These are phyloP conservation scores for Coregonus suidteri DNA, from an alignment of 2,797 vertebrate genomes.

Conservation along the genomic window DNA sequence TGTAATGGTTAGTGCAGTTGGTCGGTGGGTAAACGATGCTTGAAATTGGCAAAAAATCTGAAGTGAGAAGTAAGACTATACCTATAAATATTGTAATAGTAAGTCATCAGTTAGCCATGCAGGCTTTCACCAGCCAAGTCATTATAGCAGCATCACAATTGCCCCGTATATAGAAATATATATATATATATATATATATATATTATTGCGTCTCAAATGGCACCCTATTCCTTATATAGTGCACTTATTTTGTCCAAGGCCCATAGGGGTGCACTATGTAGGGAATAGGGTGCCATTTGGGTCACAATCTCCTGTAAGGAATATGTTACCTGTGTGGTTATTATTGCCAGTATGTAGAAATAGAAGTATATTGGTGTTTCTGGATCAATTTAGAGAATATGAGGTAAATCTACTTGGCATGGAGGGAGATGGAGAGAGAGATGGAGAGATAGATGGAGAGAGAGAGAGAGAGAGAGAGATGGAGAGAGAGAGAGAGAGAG, in stretches of 20 bases:
- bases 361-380: background rate
- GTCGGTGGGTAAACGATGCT: constrained; percentile 76
- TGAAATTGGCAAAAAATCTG: constrained; percentile 79
- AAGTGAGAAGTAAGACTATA: constrained; percentile 62
- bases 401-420: no score
- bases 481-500: no score
- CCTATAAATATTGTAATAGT: constrained; percentile 70
- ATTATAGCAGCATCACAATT: background rate
- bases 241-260: background rate
- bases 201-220: background rate
- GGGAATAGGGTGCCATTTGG: background rate
- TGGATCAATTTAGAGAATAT: background rate
- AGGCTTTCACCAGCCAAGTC: background rate
- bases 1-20: constrained; percentile 68
- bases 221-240: no score
- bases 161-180: background rate
- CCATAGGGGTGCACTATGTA: background rate
- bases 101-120: constrained; percentile 56
- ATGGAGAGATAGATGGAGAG: no score
- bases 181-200: no score
- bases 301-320: no score
- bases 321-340: background rate
- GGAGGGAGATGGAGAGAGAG: no score
- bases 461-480: no score
- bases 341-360: background rate